Evolutionary conservation across 1,140 invertebrate genomes (phyloP), one percentile per base, ranked within the genome.

Genomic region (Branchinecta lynchi): DNA sequence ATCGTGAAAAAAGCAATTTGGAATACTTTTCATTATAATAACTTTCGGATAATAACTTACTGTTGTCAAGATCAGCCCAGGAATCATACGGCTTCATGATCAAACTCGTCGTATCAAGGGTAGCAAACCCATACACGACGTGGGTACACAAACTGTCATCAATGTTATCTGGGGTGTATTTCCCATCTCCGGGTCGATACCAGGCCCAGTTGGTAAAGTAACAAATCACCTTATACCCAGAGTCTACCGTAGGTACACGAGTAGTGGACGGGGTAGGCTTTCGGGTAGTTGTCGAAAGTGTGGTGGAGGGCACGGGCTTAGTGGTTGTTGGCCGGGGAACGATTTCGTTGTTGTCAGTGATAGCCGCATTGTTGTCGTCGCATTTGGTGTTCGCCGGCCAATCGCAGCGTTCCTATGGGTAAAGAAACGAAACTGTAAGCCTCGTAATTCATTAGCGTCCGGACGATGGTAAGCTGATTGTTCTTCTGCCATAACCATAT

Each of bases 121-220:
- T 89, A 3, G 90, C 92, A 76, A 95, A 96, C 32, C 92, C 92
- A 75, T 95, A 95, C 0, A 95, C 85, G 67, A 96, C 87, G 75
- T 96, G 93, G 0, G 92, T 94, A 75, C 92, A 96, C 0, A 96
- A 81, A 46, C 85, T 84, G 0, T 88, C 82, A 76, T 95, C 88
- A 21, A 95, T 93, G 73, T 92, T 84, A 75, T 90, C 89, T 0
- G 91, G 91, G 2, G 84, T 78, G 73, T 89, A 93, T 74, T 89
- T 89, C 65, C 89, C 92, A 15, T 83, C 74, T 0, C 89, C 89
- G 72, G 84, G 85, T n/a, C 90, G 81, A 73, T 92, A 92, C 89
- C 92, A 93, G 0, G 92, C 89, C 92, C 92, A 95, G 75, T 94
- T 95, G 0, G 91, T 93, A 75, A 93, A 94, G 76, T 95, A 95